Evolutionary conservation across 2,888 invertebrate species (phyloP).

Genomic region (Microdon myrmicae): DNA sequence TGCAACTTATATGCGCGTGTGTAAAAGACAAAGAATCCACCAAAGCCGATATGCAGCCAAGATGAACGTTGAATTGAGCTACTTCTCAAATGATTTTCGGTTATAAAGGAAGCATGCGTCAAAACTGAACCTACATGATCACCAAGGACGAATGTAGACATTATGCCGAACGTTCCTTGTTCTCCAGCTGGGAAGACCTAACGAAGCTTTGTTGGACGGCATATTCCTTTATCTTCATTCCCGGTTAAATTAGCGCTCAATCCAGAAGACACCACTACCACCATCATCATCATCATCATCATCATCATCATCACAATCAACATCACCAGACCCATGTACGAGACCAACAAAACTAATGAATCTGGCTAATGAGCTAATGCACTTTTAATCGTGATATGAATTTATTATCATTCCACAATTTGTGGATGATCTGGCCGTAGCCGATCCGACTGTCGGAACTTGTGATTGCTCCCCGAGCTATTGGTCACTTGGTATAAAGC

Average conservation of each 20-base stretch:
- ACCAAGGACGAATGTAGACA: slow-evolving; percentile 33
- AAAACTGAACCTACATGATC: slow-evolving; percentile 37
- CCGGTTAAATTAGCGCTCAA: slow-evolving; percentile 36
- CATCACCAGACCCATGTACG: slow-evolving; percentile 4
- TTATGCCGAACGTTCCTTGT: background rate
- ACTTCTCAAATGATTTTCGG: slow-evolving; percentile 13
- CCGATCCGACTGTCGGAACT: background rate
- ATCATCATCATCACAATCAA: background rate
- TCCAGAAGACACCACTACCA: slow-evolving; percentile 44
- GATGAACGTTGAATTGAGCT: no score
- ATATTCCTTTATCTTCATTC: slow-evolving; percentile 16
- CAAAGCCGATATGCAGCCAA: slow-evolving; percentile 38
- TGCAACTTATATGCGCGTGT: slow-evolving; percentile 34
- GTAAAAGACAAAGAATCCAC: slow-evolving; percentile 38
- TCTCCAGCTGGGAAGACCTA: slow-evolving; percentile 20
- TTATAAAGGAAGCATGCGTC: slow-evolving; percentile 38
- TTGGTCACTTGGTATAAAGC: slow-evolving; percentile 32
- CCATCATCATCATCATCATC: slow-evolving; percentile 40
- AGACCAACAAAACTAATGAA: slow-evolving; percentile 26
- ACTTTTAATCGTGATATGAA: slow-evolving; percentile 51
- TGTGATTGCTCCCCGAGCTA: slow-evolving; percentile 12
- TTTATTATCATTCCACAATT: slow-evolving; percentile 40
- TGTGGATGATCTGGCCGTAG: slow-evolving; percentile 21
- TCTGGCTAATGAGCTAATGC: slow-evolving; percentile 51
- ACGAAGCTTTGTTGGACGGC: slow-evolving; percentile 29